Base-by-base conservation (phyloP, 2,888 invertebrate genomes). In the Trichacis sp. region DNA sequence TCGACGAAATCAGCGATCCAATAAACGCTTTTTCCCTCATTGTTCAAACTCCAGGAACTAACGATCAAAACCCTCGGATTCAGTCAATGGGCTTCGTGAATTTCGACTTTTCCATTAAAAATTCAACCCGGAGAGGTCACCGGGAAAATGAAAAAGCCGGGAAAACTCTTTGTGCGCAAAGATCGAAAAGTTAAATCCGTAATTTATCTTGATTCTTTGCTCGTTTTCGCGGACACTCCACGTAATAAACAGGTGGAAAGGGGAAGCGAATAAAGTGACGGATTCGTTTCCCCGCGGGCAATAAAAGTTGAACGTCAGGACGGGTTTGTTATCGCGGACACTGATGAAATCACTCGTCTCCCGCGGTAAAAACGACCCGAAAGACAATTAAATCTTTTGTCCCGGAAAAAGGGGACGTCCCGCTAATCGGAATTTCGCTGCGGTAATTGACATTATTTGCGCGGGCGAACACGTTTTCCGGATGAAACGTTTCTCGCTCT, bases 251-350 rank as follows among this genome's bases (percentile, higher is more conserved):
- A 19, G 33, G 33, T 50, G n/a, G 43, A 40, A 40, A 24, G 45
- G 57, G n/a, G n/a, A n/a, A n/a, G n/a, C n/a, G n/a, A n/a, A n/a
- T n/a, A n/a, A n/a, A n/a, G 38, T 49, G 20, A 20, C 29, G 20
- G 20, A 40, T 33, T 9, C 36, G 51, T 49, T 48, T 51, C 33
- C 55, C 46, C 49, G 43, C 47, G 59, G 55, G 54, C 59, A 48
- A 59, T 64, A 57, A 55, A 59, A 63, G 57, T 50, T 57, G 48
- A 58, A 59, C 43, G 24, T 40, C 43, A 38, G 50, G 40, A 46
- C 14, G n/a, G 17, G 57, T 53, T n/a, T 9, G 20, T 11, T 12
- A 43, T 53, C 38, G 33, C n/a, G 33, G 33, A 33, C 33, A n/a
- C 33, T 33, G 33, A 33, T 33, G 33, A 33, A 33, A 33, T 33